Evolutionary conservation across 1,140 invertebrate species (phyloP), one percentile per base, ranked within the genome.

Genomic region (Hylyphantes graminicola): DNA sequence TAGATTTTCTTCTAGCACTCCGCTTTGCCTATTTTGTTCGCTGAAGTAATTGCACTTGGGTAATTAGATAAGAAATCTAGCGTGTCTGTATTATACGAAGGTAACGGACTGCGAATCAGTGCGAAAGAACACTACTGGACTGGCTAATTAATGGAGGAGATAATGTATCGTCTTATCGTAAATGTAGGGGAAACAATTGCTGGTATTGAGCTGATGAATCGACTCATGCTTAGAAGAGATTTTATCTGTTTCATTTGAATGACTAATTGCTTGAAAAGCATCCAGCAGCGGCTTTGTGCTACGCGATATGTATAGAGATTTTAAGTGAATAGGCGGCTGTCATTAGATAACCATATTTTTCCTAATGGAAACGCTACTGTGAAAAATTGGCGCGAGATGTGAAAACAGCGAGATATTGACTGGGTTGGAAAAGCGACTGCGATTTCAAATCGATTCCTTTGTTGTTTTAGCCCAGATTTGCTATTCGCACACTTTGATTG

Each of bases 21-120:
- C 63, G 55, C 64, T 80, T 70, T 70, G 54, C 67, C 67, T 80
- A 80, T 80, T 80, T 70, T 80, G 78, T 64, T 73, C 10, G 19
- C 72, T 54, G 63, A 51, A 83, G 51, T 83, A 74, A 83, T 83
- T 83, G 72, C 80, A 75, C 80, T 75, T 48, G 59, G 55, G 59
- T 81, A 81, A 81, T 81, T 81, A 75, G 80, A 83, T 83, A 83
- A 83, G 80, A 83, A 75, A 83, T 83, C 70, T 83, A 83, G 72
- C 72, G 57, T 74, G 50, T 63, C 72, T 83, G 80, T 81, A 80
- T 81, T 81, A 73, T 81, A 53, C 50, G 74, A 83, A 83, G 80
- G 80, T 81, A 83, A 83, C 80, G 80, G 80, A 83, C 59, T 83
- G 57, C 74, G 80, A 81, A 81, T 53, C 59, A 48, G 35, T 54